These are phyloP conservation scores for Hermaeophaga mercurialis DNA, from an alignment of 2,888 invertebrate genomes.

Conservation along the genomic window DNA sequence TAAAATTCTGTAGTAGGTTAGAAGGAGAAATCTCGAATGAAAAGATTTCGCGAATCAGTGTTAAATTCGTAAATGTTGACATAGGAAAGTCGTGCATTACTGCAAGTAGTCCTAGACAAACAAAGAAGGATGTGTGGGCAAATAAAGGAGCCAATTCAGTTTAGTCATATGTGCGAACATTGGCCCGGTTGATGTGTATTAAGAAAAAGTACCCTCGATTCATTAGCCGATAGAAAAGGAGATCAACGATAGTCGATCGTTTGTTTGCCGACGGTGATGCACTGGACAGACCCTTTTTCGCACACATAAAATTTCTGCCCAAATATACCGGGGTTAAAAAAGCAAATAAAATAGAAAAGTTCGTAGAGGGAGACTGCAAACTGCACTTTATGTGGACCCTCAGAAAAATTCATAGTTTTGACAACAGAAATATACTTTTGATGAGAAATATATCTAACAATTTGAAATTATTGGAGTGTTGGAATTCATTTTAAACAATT, in stretches of 20 bases:
- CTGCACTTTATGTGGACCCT: too few species aligned
- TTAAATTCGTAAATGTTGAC: constrained; percentile 48
- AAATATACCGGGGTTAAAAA: neutral
- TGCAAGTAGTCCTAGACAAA: constrained; percentile 52
- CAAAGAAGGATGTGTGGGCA: constrained; percentile 48
- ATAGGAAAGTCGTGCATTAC: constrained; percentile 53
- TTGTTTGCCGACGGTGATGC: constrained; percentile 23
- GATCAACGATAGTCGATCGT: constrained; percentile 28
- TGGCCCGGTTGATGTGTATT: constrained; percentile 38
- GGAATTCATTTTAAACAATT: too few species aligned
- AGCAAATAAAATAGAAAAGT: too few species aligned
- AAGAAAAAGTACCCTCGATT: constrained; percentile 44
- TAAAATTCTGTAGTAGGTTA: too few species aligned
- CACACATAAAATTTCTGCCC: constrained; percentile 6
- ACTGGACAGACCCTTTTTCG: constrained; percentile 19
- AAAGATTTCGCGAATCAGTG: constrained; percentile 50
- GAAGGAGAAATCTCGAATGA: too few species aligned
- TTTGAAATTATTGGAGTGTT: too few species aligned
- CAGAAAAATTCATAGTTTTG: too few species aligned
- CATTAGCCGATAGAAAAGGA: constrained; percentile 35
- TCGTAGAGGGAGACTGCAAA: too few species aligned
- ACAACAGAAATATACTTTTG: too few species aligned
- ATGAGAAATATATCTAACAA: too few species aligned
- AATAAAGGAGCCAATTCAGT: constrained; percentile 49
- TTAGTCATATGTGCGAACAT: constrained; percentile 42